These are phyloP conservation scores for Colius striatus DNA, from an alignment of 2,113 vertebrate genomes.

Conservation along the genomic window DNA sequence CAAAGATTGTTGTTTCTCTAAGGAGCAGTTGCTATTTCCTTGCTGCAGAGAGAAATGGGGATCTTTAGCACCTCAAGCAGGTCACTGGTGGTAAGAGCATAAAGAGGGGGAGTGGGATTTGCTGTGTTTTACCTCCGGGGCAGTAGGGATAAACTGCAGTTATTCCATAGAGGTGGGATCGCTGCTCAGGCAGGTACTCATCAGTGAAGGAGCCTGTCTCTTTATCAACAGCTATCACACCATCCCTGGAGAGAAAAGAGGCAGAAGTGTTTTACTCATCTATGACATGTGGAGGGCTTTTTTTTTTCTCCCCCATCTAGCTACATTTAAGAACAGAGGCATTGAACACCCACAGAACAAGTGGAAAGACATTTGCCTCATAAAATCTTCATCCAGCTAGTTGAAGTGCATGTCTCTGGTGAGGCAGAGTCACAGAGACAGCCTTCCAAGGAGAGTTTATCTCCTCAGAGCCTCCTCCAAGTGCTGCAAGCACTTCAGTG, in stretches of 20 bases:
- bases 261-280: background rate
- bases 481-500: background rate
- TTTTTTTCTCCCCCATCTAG: rapidly evolving
- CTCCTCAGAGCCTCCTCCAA: background rate
- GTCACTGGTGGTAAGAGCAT: no score
- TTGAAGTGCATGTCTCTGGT: background rate
- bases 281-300: rapidly evolving
- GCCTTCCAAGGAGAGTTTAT: background rate
- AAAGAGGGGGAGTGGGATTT: rapidly evolving
- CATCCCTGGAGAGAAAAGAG: conserved; percentile 81
- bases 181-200: conserved; percentile 92
- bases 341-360: background rate
- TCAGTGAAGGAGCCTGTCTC: conserved; percentile 85
- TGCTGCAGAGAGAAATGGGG: conserved; percentile 36
- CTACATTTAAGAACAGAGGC: background rate
- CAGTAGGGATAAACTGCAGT: conserved; percentile 89
- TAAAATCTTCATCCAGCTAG: background rate
- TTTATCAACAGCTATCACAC: conserved; percentile 87
- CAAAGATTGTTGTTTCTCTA: background rate
- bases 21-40: conserved; percentile 53
- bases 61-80: rapidly evolving
- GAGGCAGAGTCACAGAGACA: background rate
- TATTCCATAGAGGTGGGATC: conserved; percentile 96
- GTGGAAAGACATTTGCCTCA: background rate
- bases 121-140: conserved; percentile 79